These are phyloP conservation scores for Selene dorsalis DNA, from an alignment of 2,797 vertebrate genomes.

Conservation along the genomic window DNA sequence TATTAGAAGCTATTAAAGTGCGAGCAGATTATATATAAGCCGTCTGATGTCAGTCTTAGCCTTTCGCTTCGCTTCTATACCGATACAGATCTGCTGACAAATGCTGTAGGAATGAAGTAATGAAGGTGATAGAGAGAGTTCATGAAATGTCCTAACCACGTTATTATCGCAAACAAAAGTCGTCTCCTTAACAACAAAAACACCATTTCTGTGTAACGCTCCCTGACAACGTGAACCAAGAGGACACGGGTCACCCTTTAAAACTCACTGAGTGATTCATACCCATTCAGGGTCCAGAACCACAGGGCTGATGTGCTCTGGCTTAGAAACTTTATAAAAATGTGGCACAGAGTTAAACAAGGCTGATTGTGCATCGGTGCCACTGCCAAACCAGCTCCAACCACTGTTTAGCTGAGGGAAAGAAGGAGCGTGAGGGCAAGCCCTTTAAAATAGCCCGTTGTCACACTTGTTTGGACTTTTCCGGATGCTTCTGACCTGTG, in stretches of 20 bases:
- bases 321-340: conserved; percentile 58
- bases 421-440: conserved; percentile 26
- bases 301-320: conserved; percentile 57
- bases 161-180: conserved; percentile 70
- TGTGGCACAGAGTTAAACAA: conserved; percentile 65
- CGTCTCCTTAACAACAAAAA: conserved; percentile 63
- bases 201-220: conserved; percentile 46
- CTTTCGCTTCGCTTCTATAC: not conserved
- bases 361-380: conserved; percentile 50
- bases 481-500: conserved; percentile 22
- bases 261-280: conserved; percentile 70
- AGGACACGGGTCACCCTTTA: conserved; percentile 47
- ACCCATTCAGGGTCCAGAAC: conserved; percentile 64
- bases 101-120: conserved; percentile 33
- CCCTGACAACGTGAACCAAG: conserved; percentile 39
- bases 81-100: conserved; percentile 26
- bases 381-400: conserved; percentile 61
- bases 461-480: conserved; percentile 47
- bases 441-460: conserved; percentile 44
- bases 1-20: conserved; percentile 53
- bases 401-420: conserved; percentile 47
- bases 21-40: conserved; percentile 20
- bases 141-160: conserved; percentile 46
- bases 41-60: conserved; percentile 20
- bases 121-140: conserved; percentile 46